These are phyloP conservation scores for Nephrocerus scutellatus DNA, from an alignment of 2,888 invertebrate genomes.

Conservation along the genomic window DNA sequence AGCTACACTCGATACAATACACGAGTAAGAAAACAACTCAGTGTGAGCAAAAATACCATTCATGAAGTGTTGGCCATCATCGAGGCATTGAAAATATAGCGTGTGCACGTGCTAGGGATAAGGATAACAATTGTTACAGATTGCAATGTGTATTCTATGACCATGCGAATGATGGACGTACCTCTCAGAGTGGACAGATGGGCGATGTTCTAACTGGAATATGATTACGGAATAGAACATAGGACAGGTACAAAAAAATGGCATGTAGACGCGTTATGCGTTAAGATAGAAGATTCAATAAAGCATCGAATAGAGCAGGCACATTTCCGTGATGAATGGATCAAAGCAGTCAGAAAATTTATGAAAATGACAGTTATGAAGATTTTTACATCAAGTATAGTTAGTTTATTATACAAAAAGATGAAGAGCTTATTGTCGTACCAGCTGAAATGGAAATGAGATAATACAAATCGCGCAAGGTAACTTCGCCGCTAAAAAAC, in stretches of 20 bases:
- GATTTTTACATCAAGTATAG: conserved; percentile 8
- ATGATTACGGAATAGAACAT: conserved; percentile 3
- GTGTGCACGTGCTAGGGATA: no score
- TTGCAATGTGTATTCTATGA: conserved; percentile 30
- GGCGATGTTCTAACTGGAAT: conserved; percentile 5
- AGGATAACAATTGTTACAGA: no score
- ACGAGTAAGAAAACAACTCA: conserved; percentile 20
- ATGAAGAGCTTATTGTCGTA: conserved; percentile 25
- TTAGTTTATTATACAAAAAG: conserved; percentile 7
- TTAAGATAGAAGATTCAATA: not conserved
- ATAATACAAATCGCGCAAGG: conserved; percentile 37
- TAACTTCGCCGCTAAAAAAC: conserved; percentile 33
- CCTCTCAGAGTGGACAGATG: conserved; percentile 3
- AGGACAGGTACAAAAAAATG: no score
- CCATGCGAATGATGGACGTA: conserved; percentile 28
- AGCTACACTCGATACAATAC: conserved; percentile 14
- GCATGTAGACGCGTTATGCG: conserved; percentile 6
- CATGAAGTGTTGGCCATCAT: no score
- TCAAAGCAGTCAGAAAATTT: conserved; percentile 5
- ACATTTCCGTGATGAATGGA: conserved; percentile 1
- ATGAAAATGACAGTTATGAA: conserved; percentile 5
- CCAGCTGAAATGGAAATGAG: conserved; percentile 32
- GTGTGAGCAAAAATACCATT: conserved; percentile 16
- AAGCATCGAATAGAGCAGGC: not conserved
- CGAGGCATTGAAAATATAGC: no score